Conservation (phyloP, 1,140 invertebrate species). For the Oryzaephilus surinamensis region DNA sequence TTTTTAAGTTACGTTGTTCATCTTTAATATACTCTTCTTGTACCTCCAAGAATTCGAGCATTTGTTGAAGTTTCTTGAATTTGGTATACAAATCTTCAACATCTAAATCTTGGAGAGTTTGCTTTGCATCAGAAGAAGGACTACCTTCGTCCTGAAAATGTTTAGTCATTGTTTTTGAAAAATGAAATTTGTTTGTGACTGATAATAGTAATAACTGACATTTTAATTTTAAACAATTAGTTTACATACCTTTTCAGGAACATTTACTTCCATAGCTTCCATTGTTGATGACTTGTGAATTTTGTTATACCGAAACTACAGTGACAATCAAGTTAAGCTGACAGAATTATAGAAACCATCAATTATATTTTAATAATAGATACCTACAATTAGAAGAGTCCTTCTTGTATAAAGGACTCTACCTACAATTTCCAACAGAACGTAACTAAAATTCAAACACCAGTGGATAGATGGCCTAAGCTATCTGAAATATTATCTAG, state of each 20-base stretch:
- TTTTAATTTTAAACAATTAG: conserved; percentile 2
- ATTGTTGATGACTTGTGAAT: conserved; percentile 36
- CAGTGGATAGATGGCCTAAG: too few relatives aligned
- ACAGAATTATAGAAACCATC: too few relatives aligned
- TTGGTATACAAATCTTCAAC: conserved; percentile 88
- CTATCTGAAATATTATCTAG: too few relatives aligned
- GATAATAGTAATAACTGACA: background rate
- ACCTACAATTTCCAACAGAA: too few relatives aligned
- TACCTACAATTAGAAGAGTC: too few relatives aligned
- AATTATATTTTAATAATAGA: too few relatives aligned
- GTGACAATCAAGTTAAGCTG: too few relatives aligned
- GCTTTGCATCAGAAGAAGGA: conserved; percentile 43
- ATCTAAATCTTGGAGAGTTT: conserved; percentile 64
- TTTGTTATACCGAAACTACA: too few relatives aligned
- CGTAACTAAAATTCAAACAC: too few relatives aligned
- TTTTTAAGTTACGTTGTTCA: conserved; percentile 86
- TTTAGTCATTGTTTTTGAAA: conserved; percentile 14
- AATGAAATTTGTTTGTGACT: conserved; percentile 1
- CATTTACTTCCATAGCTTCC: conserved; percentile 59
- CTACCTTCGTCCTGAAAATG: conserved; percentile 48
- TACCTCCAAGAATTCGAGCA: conserved; percentile 84
- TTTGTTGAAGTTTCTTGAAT: conserved; percentile 88
- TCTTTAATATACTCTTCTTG: conserved; percentile 93
- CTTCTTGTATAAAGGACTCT: too few relatives aligned
- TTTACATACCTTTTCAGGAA: conserved; percentile 54